phyloP scores from a whole-genome alignment of 2,888 invertebrate species.

The Drosophila eohydei region DNA sequence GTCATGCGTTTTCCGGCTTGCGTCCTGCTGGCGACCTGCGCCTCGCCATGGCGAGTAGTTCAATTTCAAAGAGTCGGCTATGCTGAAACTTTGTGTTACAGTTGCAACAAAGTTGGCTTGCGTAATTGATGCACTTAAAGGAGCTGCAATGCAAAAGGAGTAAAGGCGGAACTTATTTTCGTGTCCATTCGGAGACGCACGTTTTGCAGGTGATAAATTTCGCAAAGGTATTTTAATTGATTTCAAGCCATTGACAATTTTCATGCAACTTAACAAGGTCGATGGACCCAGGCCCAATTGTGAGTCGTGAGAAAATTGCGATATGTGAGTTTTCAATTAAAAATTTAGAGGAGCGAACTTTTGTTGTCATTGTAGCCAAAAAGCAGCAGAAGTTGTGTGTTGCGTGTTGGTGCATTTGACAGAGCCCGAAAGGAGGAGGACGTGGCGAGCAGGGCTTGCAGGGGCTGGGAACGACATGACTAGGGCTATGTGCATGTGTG shows the following conservation, averaged over 20 bases:
- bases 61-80: constrained; percentile 38
- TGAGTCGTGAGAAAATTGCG: constrained; percentile 16
- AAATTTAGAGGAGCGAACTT: constrained; percentile 38
- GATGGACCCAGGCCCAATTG: too few species aligned
- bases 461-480: constrained; percentile 9
- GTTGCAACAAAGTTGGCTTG: constrained; percentile 57
- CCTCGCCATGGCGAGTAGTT: constrained; percentile 15
- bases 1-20: background rate
- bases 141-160: constrained; percentile 25
- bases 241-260: constrained; percentile 42
- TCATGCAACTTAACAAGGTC: constrained; percentile 1
- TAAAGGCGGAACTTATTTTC: constrained; percentile 23
- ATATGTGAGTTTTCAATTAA: constrained; percentile 56
- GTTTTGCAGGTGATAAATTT: constrained; percentile 72
- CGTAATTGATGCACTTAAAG: constrained; percentile 75
- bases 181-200: constrained; percentile 39
- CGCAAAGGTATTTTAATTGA: constrained; percentile 65
- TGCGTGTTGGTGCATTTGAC: constrained; percentile 24
- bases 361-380: constrained; percentile 28
- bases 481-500: background rate
- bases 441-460: background rate
- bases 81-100: constrained; percentile 53
- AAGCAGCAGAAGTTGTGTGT: background rate
- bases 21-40: background rate
- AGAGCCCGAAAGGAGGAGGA: background rate